Evolutionary conservation across 2,797 vertebrate species (phyloP).

Genomic region (Poeciliopsis gracilis): DNA sequence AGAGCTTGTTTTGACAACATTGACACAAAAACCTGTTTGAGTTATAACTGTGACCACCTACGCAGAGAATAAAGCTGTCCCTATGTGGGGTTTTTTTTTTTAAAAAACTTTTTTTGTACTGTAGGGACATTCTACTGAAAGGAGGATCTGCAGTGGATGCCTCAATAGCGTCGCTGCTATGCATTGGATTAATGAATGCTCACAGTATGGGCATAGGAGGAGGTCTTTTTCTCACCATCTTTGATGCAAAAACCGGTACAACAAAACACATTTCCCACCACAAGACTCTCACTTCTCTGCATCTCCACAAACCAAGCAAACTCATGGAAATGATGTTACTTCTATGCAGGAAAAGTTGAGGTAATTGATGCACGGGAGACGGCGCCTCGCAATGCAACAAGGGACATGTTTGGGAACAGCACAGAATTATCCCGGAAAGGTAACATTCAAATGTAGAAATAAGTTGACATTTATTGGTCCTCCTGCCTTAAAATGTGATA

Average conservation of each 20-base stretch:
- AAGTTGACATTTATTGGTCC: neutral
- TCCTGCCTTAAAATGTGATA: neutral
- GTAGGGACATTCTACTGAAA: constrained; percentile 85
- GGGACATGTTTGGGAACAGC: constrained; percentile 87
- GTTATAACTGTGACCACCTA: constrained; percentile 7
- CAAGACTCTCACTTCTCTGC: neutral
- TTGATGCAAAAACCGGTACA: constrained; percentile 84
- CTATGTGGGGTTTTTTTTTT: constrained; percentile 22
- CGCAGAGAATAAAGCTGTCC: constrained; percentile 6
- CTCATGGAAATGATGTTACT: constrained; percentile 11
- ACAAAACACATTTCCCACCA: neutral
- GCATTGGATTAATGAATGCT: constrained; percentile 88
- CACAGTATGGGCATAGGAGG: constrained; percentile 97
- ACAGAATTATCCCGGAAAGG: constrained; percentile 83
- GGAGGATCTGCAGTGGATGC: constrained; percentile 91
- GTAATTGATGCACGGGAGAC: constrained; percentile 90
- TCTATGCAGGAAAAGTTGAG: constrained; percentile 80
- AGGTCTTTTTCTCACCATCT: constrained; percentile 91
- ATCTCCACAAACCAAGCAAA: constrained; percentile 4
- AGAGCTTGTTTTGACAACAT: constrained; percentile 36
- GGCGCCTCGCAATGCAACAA: constrained; percentile 80
- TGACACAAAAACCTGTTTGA: neutral
- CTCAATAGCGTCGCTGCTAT: constrained; percentile 89
- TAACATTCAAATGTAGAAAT: constrained; percentile 67
- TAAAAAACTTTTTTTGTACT: constrained; percentile 11